Conservation (phyloP, 2,797 vertebrate genomes). For the Valencia hispanica region DNA sequence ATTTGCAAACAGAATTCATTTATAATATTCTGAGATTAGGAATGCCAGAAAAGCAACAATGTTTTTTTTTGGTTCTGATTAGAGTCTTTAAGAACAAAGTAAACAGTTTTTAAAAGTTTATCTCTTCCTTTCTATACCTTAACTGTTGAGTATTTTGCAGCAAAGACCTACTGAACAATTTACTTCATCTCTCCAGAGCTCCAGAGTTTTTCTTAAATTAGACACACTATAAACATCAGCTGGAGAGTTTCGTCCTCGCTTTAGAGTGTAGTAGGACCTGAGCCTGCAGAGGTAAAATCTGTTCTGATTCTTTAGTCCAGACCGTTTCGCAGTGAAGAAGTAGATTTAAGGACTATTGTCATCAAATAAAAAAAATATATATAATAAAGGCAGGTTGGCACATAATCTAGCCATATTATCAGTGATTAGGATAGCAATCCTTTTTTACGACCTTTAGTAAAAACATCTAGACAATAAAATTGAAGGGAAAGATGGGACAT, state of each 20-base stretch:
- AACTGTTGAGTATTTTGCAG: too few relatives aligned
- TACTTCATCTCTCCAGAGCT: neutral
- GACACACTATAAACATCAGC: too few relatives aligned
- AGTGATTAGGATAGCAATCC: too few relatives aligned
- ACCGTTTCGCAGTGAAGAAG: neutral
- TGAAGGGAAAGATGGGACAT: neutral
- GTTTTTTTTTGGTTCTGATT: neutral
- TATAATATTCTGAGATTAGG: slow-evolving; percentile 2
- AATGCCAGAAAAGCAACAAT: neutral
- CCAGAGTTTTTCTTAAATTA: neutral
- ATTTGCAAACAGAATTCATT: neutral
- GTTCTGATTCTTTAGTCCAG: neutral
- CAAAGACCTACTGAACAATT: too few relatives aligned
- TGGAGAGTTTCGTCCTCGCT: too few relatives aligned
- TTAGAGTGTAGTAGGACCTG: too few relatives aligned
- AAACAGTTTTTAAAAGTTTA: too few relatives aligned
- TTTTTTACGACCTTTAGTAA: neutral
- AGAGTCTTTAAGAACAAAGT: neutral
- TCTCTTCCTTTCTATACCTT: too few relatives aligned
- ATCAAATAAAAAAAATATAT: too few relatives aligned
- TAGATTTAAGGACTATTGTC: neutral
- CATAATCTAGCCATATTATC: neutral
- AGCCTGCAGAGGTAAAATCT: too few relatives aligned
- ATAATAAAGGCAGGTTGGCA: neutral
- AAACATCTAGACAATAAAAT: too few relatives aligned